phyloP scores from a whole-genome alignment of 2,797 vertebrate genomes.

The Psittacula derbiana region DNA sequence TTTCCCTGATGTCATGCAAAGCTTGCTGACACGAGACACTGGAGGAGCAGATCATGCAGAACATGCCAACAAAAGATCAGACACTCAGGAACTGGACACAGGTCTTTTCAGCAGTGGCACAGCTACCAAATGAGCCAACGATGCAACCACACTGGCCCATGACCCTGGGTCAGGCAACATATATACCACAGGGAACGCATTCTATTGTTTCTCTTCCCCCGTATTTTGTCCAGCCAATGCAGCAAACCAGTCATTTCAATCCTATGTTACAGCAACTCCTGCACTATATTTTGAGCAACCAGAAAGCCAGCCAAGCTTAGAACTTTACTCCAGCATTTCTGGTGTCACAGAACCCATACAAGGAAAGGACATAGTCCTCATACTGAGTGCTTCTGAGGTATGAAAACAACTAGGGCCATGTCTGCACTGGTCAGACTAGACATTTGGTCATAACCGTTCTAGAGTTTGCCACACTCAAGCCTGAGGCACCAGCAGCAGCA shows the following conservation, averaged over 20 bases:
- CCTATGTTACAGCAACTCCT: neutral
- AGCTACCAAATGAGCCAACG: neutral
- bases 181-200: neutral
- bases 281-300: neutral
- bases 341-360: neutral
- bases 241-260: neutral
- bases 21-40: neutral
- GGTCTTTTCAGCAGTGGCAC: neutral
- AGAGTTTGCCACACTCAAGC: constrained; percentile 1
- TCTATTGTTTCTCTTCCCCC: neutral
- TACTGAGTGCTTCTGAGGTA: neutral
- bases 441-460: neutral
- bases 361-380: neutral
- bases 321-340: neutral
- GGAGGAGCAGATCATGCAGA: neutral
- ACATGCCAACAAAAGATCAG: neutral
- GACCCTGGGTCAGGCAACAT: neutral
- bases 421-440: neutral
- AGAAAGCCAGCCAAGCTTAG: neutral
- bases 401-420: neutral
- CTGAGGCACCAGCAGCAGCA: neutral
- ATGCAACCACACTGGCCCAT: neutral
- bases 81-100: neutral
- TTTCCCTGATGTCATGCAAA: neutral
- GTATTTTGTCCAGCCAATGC: neutral